Percentiles rank a stretch among this genome's conserved stretches.
Evolutionary conservation across 2,888 invertebrate species (phyloP).

Genomic region (Caenorhabditis macrosperma): DNA sequence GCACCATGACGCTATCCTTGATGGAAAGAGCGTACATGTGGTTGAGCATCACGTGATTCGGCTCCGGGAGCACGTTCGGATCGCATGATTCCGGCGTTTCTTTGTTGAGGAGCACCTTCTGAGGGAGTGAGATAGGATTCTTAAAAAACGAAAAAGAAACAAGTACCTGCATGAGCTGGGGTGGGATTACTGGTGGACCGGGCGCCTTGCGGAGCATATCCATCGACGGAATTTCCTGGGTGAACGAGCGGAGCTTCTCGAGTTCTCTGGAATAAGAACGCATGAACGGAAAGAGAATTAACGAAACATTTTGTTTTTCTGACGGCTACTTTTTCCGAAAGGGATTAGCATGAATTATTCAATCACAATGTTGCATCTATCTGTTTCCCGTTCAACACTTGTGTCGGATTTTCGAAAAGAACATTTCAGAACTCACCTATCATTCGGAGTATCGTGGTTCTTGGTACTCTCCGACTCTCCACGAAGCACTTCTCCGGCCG

Average conservation of each 20-base stretch:
- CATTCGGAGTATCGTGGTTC: constrained; percentile 77
- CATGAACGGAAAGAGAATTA: too few species aligned
- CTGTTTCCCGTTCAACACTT: too few species aligned
- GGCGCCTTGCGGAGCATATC: constrained; percentile 94
- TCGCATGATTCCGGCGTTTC: constrained; percentile 98
- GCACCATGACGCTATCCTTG: constrained; percentile 99
- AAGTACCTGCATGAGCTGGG: constrained; percentile 90
- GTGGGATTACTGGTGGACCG: constrained; percentile 96
- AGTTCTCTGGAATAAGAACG: constrained; percentile 75
- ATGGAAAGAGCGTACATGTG: constrained; percentile 98
- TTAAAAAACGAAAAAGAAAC: background rate
- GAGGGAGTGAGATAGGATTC: background rate
- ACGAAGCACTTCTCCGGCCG: constrained; percentile 76
- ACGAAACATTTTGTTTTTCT: too few species aligned
- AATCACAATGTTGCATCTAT: too few species aligned
- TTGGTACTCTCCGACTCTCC: constrained; percentile 59
- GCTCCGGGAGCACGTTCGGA: constrained; percentile 97
- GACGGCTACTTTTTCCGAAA: too few species aligned
- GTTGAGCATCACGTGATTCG: constrained; percentile 99
- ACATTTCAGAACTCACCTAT: constrained; percentile 63
- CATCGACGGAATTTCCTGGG: constrained; percentile 88
- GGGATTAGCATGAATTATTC: too few species aligned
- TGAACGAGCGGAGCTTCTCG: constrained; percentile 77
- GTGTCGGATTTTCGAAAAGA: too few species aligned
- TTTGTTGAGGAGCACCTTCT: constrained; percentile 93